Base-by-base conservation (phyloP, 2,888 invertebrate genomes). In the Dusona sp. region DNA sequence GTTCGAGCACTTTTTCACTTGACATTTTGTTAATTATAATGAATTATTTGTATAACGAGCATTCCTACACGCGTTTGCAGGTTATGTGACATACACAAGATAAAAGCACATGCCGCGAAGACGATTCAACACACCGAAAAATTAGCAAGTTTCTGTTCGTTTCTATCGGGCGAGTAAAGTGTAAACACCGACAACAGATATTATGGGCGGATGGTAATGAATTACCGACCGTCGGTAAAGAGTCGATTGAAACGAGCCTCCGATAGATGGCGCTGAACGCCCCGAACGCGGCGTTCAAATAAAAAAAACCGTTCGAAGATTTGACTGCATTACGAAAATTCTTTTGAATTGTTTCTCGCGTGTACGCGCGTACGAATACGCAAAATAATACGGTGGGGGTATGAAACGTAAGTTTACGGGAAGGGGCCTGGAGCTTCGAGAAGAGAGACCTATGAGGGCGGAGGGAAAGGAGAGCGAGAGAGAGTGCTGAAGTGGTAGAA, bases 11-110 rank as follows among this genome's bases (percentile, higher is more conserved):
- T 45, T 85, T 85, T 57, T 79, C 78, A 38, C 83, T 87, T 4
- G 89, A 85, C 92, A 92, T 92, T 79, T 78, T 85, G 65, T 29
- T 78, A 11, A n/a, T 11, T 9, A 25, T 25, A 67, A 84, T 86
- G 67, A 70, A 48, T 51, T 16, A 9, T 19, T 85, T 65, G 29
- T 77, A 84, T 38, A 70, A 36, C 19, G 16, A 78, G 73, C 22
- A 73, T 80, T 83, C 33, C 70, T 48, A n/a, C 29, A 2, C 3
- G 61, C 45, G 33, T 11, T 6, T 11, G 13, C 8, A 73, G 61
- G 85, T 81, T 85, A 73, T 74, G 57, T 57, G 38, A 13, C 25
- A 13, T 79, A 68, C 16, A 79, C 13, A 42, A 42, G 13, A 11
- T 13, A 42, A 42, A 13, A 42, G 68, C 72, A 68, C 42, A 54